Evolutionary conservation across 1,140 invertebrate genomes (phyloP).

Genomic region (Melitaea cinxia): DNA sequence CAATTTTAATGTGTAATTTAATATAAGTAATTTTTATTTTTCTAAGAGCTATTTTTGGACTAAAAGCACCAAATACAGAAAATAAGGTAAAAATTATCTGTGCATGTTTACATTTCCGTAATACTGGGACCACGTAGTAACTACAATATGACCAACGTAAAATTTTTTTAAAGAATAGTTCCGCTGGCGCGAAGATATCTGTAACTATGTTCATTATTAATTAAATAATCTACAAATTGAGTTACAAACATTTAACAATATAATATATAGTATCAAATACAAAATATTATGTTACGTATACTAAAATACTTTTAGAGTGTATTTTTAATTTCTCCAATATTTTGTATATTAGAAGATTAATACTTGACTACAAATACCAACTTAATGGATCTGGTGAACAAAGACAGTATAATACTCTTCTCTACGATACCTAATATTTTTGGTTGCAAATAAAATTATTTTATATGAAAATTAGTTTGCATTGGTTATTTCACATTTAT

Average conservation of each 20-base stretch:
- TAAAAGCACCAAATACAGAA: conserved; percentile 50
- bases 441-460: too few relatives aligned
- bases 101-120: conserved; percentile 78
- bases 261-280: too few relatives aligned
- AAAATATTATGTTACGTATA: too few relatives aligned
- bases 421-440: too few relatives aligned
- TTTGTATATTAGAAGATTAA: too few relatives aligned
- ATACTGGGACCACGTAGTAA: conserved; percentile 78
- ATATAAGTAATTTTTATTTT: conserved; percentile 38
- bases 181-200: conserved; percentile 72
- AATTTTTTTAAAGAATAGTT: conserved; percentile 52
- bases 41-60: conserved; percentile 38
- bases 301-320: too few relatives aligned
- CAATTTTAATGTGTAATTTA: conserved; percentile 34
- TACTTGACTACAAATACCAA: conserved; percentile 11
- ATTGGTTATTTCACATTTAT: too few relatives aligned
- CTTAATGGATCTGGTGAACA: too few relatives aligned
- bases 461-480: too few relatives aligned
- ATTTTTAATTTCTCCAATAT: too few relatives aligned
- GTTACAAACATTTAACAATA: neutral
- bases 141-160: conserved; percentile 65
- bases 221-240: neutral
- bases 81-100: conserved; percentile 62
- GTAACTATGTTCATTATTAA: conserved; percentile 31
- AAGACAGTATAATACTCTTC: too few relatives aligned